Evolutionary conservation across 2,113 vertebrate species (phyloP), one percentile per base, ranked within the genome.

Genomic region (Mesoclemmys tuberculata): DNA sequence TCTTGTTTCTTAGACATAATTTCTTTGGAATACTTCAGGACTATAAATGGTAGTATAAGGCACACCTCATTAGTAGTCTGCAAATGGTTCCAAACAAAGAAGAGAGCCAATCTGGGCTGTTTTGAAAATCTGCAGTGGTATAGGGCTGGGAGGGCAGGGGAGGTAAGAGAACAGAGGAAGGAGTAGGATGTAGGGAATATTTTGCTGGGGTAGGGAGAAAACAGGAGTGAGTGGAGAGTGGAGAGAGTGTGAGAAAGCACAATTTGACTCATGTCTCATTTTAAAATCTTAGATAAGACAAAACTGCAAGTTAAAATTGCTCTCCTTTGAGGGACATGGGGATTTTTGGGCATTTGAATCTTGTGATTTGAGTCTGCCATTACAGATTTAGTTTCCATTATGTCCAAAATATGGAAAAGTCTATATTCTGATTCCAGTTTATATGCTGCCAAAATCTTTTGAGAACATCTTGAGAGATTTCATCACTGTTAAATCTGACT

Each of bases 381-480:
- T 85, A 12, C 0, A 1, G 79, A n/a, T 85, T 90, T 89, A 11
- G 21, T 86, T 78, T 29, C 10, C 5, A 5, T 86, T 87, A 18
- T 5, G 11, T 89, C 74, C 44, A 0, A 1, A 52, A n/a, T 4
- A 29, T 74, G 68, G 64, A 84, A 84, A n/a, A 88, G 0, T 5
- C 84, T 2, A 10, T 88, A 78, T 51, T 46, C 10, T 92, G 19
- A 9, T 88, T 77, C 84, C 38, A 52, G 22, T 94, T 24, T 88
- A 49, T 11, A 79, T 84, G 22, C 4, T 0, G 0, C 80, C 29
- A 92, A 85, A 83, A 85, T 55, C 29, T 80, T 35, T 61, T 80
- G 38, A 82, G 68, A 27, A 10, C 75, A 85, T 92, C 14, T 87
- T 94, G 82, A 54, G 80, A 93, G 71, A 49, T 31, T 14, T 27